Evolutionary conservation across 1,140 invertebrate species (phyloP), one percentile per base, ranked within the genome.

Genomic region (Marisa cornuarietis): DNA sequence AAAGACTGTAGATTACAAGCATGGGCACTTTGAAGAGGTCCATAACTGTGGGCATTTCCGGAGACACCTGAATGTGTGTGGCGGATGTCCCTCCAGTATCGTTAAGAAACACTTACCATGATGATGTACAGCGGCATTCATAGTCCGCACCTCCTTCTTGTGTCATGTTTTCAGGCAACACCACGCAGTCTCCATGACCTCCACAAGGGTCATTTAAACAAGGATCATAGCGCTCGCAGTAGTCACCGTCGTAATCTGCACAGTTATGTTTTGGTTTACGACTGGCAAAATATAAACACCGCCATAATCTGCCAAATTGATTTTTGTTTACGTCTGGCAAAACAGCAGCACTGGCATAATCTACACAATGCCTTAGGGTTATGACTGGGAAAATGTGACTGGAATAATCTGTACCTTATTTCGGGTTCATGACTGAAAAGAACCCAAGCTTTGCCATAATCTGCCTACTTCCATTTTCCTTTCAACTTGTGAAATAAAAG

Each of bases 211-310:
- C 81, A 2, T 71, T 71, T n/a, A 79, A 68, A 78, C 91, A 92
- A 0, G 89, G 87, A 82, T 92, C 82, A 65, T 84, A 84, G 54
- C 80, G 68, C 13, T 87, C 80, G 80, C 91, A 92, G 22, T 78
- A 81, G 1, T 79, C 54, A 0, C 91, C 90, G 78, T 87, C 88
- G 79, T 86, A 90, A 22, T 90, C 73, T 75, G 73, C 24, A 54
- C 1, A 11, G 22, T n/a, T 24, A 22, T 5, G 11, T 24, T 10
- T 13, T n/a, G 11, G 10, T 42, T 68, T n/a, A 68, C 11, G 13
- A n/a, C 10, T 24, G 65, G 22, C 1, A 68, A 22, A 31, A 68
- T 22, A 68, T 68, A 18, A 58, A 22, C 65, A 31, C 31, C 90
- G 78, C 87, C 88, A 79, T 86, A 90, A 22, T 90, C 73, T 75